Evolutionary conservation across 2,888 invertebrate species (phyloP).

Genomic region (Stramonita haemastoma): DNA sequence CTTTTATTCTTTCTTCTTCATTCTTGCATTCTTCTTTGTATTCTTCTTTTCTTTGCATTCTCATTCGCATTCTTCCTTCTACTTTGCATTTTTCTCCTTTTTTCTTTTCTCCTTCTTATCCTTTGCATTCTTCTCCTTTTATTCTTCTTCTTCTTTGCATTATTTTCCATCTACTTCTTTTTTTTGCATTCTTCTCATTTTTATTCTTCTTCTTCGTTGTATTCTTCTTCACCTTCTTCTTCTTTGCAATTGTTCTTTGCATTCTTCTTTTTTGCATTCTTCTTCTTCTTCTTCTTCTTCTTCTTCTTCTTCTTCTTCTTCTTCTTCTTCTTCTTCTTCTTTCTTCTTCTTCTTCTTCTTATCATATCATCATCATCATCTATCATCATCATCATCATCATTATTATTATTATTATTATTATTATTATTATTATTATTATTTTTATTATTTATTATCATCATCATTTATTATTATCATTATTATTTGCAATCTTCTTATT

Average conservation of each 20-base stretch:
- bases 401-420: too few species aligned
- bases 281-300: neutral
- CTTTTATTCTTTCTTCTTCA: too few species aligned
- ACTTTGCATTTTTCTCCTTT: neutral
- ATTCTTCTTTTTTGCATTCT: neutral
- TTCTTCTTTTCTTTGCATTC: neutral
- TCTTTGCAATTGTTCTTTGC: neutral
- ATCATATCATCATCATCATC: too few species aligned
- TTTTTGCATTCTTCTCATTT: neutral
- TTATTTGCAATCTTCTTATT: too few species aligned
- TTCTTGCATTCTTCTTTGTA: too few species aligned
- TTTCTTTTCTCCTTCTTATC: neutral
- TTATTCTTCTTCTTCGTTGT: neutral
- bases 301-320: neutral
- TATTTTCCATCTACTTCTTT: neutral
- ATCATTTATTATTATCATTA: too few species aligned
- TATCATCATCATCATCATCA: too few species aligned
- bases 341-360: too few species aligned
- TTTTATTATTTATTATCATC: too few species aligned
- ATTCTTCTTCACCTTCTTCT: neutral
- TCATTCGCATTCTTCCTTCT: neutral
- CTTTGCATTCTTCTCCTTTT: neutral
- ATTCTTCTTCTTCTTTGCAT: neutral
- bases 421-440: too few species aligned
- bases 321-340: neutral